Evolutionary conservation across 2,113 vertebrate genomes (phyloP).

Genomic region (Anhinga rufa): DNA sequence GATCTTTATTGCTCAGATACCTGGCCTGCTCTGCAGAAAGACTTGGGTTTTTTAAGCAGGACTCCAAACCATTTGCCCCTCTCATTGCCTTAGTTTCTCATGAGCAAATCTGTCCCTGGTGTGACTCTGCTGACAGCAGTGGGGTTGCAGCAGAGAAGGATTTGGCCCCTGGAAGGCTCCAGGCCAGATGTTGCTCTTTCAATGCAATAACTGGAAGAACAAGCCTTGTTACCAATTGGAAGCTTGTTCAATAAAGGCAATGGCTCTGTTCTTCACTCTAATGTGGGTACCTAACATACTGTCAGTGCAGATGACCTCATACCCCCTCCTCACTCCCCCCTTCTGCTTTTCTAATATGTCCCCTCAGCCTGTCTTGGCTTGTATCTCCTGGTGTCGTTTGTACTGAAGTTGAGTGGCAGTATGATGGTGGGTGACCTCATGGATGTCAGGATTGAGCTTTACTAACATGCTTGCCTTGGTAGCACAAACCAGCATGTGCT

Average conservation of each 20-base stretch:
- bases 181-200: neutral
- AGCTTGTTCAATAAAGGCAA: neutral
- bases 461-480: neutral
- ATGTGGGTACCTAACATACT: neutral
- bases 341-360: neutral
- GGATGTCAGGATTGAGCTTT: neutral
- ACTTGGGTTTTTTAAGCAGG: neutral
- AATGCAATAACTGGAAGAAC: neutral
- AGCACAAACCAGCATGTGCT: neutral
- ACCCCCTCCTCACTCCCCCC: neutral
- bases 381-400: neutral
- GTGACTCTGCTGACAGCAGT: neutral
- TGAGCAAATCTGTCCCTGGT: neutral
- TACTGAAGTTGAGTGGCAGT: neutral
- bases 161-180: neutral
- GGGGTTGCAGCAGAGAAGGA: neutral
- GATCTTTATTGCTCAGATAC: neutral
- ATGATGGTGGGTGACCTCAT: neutral
- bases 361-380: neutral
- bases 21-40: neutral
- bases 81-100: neutral
- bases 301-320: neutral
- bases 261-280: neutral
- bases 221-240: neutral
- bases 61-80: neutral